Base-by-base conservation (phyloP, 2,113 vertebrate species). In the Paracanthobrama guichenoti region DNA sequence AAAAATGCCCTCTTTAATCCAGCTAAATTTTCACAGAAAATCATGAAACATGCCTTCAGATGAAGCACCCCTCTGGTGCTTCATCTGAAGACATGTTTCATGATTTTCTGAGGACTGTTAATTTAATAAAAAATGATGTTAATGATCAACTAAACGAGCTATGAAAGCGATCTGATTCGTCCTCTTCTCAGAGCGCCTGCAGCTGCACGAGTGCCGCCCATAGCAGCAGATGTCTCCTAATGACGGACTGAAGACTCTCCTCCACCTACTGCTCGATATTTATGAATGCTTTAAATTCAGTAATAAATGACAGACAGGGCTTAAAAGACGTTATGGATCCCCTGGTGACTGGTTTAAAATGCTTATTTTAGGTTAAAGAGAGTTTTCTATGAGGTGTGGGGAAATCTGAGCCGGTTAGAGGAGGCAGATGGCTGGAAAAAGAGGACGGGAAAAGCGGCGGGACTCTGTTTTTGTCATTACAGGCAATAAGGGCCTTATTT, bases 201-300 rank as follows among this genome's bases (percentile, higher is more conserved):
- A 69, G 79, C 60, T 75, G 39, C 28, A 6, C 31, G 22, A 28
- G 44, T 76, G 62, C 59, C 22, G 42, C 60, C 39, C 42, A 31
- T 48, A 69, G 62, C 76, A 79, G 84, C 84, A 72, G 84, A 64
- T 85, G 62, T 48, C 64, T 85, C 24, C 46, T 71, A 57, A 59
- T 72, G 76, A 79, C 31, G 67, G 59, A 57, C 64, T 31, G 10
- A 60, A 46, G 66, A 59, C 6, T 44, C 48, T 55, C 48, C 5
- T 79, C 48, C 22, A 57, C 62, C 24, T 44, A n/a, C 60, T 26
- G 75, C 57, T 44, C 20, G 73, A 77, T 66, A 78, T 84, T 53
- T 84, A 84, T 26, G 73, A 76, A 64, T 26, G 46, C 57, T 50
- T 84, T 79, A 46, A 79, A 72, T 60, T 18, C 55, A 48, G 66